These are phyloP conservation scores for Alexandromys fortis DNA, from an alignment of 2,113 vertebrate species.

Conservation along the genomic window DNA sequence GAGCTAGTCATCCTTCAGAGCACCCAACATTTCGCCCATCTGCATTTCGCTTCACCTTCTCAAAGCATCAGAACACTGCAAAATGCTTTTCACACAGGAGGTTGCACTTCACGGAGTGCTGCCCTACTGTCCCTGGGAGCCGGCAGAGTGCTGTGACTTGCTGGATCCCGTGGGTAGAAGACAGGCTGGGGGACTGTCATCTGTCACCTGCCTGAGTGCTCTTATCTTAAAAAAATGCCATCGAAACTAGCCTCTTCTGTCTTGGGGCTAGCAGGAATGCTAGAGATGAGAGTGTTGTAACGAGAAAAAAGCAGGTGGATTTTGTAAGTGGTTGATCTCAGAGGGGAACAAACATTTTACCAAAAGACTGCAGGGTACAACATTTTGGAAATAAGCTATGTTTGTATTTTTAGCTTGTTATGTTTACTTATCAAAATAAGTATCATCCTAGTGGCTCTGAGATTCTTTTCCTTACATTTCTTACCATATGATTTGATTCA, in stretches of 20 bases:
- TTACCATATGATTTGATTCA: conserved; percentile 41
- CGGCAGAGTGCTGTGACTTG: conserved; percentile 60
- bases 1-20: neutral
- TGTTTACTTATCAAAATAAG: conserved; percentile 21
- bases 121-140: neutral
- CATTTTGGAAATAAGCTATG: neutral
- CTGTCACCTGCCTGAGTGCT: conserved; percentile 23
- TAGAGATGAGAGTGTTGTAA: conserved; percentile 56
- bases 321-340: conserved; percentile 18
- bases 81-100: neutral
- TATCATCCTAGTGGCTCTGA: neutral
- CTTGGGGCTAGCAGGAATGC: conserved; percentile 27
- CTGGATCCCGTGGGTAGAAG: conserved; percentile 47
- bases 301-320: neutral
- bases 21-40: neutral
- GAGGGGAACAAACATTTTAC: conserved; percentile 11
- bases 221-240: conserved; percentile 15
- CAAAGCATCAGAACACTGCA: neutral
- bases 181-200: neutral
- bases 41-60: neutral
- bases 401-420: conserved; percentile 30
- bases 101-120: neutral
- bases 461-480: neutral
- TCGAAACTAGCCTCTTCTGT: neutral
- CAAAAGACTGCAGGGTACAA: neutral